Evolutionary conservation across 92 coral and sea anemone species (phyloP).

Genomic region (Siderastrea siderea): DNA sequence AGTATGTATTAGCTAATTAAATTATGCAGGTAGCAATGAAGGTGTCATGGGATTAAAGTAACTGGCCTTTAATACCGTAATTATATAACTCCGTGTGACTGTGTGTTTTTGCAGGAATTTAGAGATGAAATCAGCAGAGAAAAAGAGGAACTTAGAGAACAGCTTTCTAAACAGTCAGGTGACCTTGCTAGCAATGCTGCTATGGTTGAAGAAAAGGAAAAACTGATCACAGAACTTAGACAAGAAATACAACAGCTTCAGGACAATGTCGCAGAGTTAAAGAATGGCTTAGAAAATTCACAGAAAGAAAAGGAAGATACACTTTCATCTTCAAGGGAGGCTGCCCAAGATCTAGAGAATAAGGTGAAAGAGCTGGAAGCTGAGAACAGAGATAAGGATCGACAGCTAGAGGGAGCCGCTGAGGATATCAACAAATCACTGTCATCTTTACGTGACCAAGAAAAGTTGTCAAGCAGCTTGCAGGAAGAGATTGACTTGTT

Average conservation of each 20-base stretch:
- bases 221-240: conserved; percentile 32
- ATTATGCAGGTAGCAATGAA: too few species aligned
- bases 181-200: conserved; percentile 21
- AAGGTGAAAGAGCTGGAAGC: conserved; percentile 47
- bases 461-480: conserved; percentile 55
- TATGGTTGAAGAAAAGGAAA: conserved; percentile 46
- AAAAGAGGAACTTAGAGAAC: conserved; percentile 46
- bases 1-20: too few species aligned
- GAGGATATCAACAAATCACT: conserved; percentile 21
- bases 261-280: not conserved
- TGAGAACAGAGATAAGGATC: conserved; percentile 11
- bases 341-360: conserved; percentile 39
- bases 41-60: too few species aligned
- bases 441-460: conserved; percentile 42
- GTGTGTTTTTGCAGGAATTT: conserved; percentile 27
- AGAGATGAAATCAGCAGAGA: conserved; percentile 19
- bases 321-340: conserved; percentile 20
- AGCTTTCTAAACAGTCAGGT: conserved; percentile 1
- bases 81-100: too few species aligned
- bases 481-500: conserved; percentile 67
- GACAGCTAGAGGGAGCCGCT: conserved; percentile 33
- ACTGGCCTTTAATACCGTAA: too few species aligned
- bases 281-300: not conserved
- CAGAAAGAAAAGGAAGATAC: conserved; percentile 54
- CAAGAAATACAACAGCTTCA: conserved; percentile 44